These are phyloP conservation scores for Tetragonisca angustula DNA, from an alignment of 2,888 invertebrate genomes.

Conservation along the genomic window DNA sequence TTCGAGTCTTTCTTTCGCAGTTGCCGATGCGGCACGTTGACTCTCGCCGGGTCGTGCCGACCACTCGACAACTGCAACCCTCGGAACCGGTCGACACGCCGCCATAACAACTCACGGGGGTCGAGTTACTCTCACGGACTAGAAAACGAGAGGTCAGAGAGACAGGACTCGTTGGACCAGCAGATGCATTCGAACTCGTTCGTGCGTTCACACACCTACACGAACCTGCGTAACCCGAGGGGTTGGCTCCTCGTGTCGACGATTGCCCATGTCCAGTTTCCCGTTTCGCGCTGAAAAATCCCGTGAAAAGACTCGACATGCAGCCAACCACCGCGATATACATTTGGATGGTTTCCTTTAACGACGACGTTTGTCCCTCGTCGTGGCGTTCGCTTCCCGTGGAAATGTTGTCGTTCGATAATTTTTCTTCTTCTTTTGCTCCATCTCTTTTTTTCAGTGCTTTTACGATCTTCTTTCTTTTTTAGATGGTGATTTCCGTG, in stretches of 20 bases:
- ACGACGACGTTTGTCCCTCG: not conserved
- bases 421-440: not conserved
- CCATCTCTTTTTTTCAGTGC: accelerated
- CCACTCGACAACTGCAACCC: conserved; percentile 29
- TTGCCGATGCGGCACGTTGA: conserved; percentile 34
- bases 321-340: not conserved
- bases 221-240: conserved; percentile 30
- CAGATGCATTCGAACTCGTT: conserved; percentile 68
- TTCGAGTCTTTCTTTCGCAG: conserved; percentile 7
- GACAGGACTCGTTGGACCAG: conserved; percentile 52
- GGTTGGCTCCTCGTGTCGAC: conserved; percentile 9
- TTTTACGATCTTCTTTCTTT: not conserved
- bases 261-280: conserved; percentile 54
- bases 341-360: not conserved
- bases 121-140: conserved; percentile 37
- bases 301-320: conserved; percentile 1
- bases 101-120: conserved; percentile 40
- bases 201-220: conserved; percentile 60
- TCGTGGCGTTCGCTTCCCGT: too few species aligned
- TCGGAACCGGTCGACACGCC: conserved; percentile 14
- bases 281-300: conserved; percentile 34
- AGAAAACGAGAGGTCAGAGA: conserved; percentile 18
- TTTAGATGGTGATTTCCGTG: too few species aligned
- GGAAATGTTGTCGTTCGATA: not conserved
- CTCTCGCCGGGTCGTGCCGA: conserved; percentile 46